phyloP scores from a whole-genome alignment of 1,140 invertebrate species.

The Solen grandis region DNA sequence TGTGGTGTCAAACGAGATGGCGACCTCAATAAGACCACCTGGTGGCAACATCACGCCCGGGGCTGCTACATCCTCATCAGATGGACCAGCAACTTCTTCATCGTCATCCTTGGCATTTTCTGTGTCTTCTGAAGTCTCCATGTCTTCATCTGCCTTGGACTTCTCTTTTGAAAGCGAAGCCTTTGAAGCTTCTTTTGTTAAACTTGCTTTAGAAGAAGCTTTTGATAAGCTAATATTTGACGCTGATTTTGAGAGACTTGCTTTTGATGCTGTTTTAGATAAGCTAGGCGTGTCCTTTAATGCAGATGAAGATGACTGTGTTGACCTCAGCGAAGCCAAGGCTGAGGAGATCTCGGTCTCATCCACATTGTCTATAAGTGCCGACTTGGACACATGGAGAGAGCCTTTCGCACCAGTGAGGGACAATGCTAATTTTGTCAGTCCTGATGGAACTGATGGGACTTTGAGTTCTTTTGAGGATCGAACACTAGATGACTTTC shows the following conservation, averaged over 20 bases:
- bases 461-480: neutral
- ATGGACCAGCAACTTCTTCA: neutral
- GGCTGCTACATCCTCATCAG: neutral
- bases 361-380: conserved; percentile 26
- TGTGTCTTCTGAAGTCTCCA: neutral
- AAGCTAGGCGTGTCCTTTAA: neutral
- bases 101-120: neutral
- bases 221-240: neutral
- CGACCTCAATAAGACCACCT: conserved; percentile 73
- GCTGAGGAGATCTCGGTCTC: conserved; percentile 41
- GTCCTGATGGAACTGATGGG: conserved; percentile 30
- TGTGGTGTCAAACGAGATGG: conserved; percentile 79
- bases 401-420: neutral
- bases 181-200: neutral
- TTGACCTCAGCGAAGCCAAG: conserved; percentile 14
- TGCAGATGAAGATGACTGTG: neutral
- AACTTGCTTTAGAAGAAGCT: neutral
- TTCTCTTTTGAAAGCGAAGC: neutral
- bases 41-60: neutral
- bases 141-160: neutral
- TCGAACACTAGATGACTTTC: conserved; percentile 2
- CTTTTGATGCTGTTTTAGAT: neutral
- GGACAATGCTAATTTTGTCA: conserved; percentile 44
- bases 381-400: conserved; percentile 21
- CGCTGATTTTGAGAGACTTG: neutral